These are phyloP conservation scores for Eumeta japonica DNA, from an alignment of 1,140 invertebrate genomes.

Conservation along the genomic window DNA sequence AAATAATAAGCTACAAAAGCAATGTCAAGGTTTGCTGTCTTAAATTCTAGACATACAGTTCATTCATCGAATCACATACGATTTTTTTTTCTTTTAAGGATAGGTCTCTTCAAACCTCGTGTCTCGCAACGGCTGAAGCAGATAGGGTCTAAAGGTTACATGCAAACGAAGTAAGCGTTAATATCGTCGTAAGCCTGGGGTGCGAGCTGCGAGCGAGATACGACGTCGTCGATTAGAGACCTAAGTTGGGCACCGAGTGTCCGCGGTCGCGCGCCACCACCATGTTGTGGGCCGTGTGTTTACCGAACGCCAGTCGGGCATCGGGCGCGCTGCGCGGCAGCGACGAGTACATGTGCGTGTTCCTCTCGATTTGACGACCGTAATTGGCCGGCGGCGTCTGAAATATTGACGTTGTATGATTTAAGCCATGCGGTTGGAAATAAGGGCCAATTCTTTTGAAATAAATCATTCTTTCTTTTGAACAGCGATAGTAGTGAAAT, in stretches of 20 bases:
- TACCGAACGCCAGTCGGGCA: slow-evolving; percentile 49
- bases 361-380: slow-evolving; percentile 63
- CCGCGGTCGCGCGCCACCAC: slow-evolving; percentile 68
- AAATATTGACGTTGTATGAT: slow-evolving; percentile 23
- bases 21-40: too few species aligned
- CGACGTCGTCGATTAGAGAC: slow-evolving; percentile 54
- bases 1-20: too few species aligned
- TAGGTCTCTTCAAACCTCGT: too few species aligned
- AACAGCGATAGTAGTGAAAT: too few species aligned
- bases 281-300: slow-evolving; percentile 47
- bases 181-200: not conserved
- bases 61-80: too few species aligned
- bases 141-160: too few species aligned
- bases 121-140: too few species aligned
- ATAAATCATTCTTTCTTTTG: too few species aligned
- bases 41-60: too few species aligned
- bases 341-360: slow-evolving; percentile 74
- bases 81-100: too few species aligned
- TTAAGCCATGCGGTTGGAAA: too few species aligned
- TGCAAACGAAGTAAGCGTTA: not conserved
- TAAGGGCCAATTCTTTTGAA: too few species aligned
- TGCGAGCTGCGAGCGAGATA: slow-evolving; percentile 1
- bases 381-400: slow-evolving; percentile 71
- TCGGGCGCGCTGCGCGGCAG: slow-evolving; percentile 65
- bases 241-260: slow-evolving; percentile 88